These are phyloP conservation scores for Talpa occidentalis DNA, from an alignment of 2,113 vertebrate species.

Conservation along the genomic window DNA sequence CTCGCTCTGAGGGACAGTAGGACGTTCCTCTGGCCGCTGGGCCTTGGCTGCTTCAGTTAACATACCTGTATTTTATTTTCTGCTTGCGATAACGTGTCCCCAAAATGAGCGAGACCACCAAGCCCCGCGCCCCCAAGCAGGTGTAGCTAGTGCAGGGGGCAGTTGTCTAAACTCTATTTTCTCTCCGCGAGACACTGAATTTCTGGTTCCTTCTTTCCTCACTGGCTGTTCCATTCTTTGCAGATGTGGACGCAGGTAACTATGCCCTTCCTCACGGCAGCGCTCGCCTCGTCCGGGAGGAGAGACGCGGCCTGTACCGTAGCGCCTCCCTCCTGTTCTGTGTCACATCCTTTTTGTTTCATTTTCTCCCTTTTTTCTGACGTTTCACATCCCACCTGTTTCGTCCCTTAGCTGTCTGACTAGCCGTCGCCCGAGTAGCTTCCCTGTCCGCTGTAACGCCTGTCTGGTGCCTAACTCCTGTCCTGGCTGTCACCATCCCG, in stretches of 20 bases:
- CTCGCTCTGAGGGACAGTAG: too few relatives aligned
- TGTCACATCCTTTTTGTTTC: slow-evolving; percentile 85
- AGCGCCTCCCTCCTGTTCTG: slow-evolving; percentile 78
- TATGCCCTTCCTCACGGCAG: slow-evolving; percentile 87
- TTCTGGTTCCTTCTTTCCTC: slow-evolving; percentile 92
- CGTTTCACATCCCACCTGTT: slow-evolving; percentile 84
- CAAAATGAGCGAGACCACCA: too few relatives aligned
- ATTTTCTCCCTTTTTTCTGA: slow-evolving; percentile 73
- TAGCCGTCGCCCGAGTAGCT: slow-evolving; percentile 80
- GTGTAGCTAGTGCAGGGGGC: not conserved
- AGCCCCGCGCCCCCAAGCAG: too few relatives aligned
- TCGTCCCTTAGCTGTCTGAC: slow-evolving; percentile 84
- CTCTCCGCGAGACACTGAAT: slow-evolving; percentile 90
- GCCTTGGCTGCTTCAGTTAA: too few relatives aligned
- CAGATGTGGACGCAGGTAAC: slow-evolving; percentile 99
- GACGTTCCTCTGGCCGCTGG: not conserved
- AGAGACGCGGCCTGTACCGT: too few relatives aligned
- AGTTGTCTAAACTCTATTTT: slow-evolving; percentile 72
- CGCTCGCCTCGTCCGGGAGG: slow-evolving; percentile 80
- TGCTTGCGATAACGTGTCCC: too few relatives aligned
- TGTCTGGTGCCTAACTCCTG: slow-evolving; percentile 79
- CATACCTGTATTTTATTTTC: too few relatives aligned
- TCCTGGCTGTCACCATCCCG: not conserved
- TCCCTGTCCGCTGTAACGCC: slow-evolving; percentile 82
- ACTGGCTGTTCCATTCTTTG: slow-evolving; percentile 94